Percentiles rank a stretch among this genome's conserved stretches.
These are phyloP conservation scores for Chironomus striatipennis DNA, from an alignment of 1,140 invertebrate genomes.

Conservation along the genomic window DNA sequence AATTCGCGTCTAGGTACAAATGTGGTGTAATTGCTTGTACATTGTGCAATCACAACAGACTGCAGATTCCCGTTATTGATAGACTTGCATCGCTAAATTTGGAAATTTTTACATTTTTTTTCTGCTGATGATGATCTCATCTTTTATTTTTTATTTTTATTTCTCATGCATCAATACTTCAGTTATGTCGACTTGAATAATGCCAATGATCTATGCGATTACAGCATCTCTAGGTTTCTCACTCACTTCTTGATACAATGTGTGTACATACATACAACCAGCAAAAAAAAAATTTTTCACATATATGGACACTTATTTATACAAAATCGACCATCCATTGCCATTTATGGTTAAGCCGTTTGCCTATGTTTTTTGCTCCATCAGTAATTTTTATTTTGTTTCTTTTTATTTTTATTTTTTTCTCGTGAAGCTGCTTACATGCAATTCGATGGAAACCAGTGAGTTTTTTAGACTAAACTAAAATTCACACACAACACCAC, in stretches of 20 bases:
- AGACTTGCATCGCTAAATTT: not conserved
- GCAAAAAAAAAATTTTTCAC: not conserved
- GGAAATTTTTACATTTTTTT: not conserved
- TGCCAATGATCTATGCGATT: not conserved
- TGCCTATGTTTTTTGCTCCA: constrained; percentile 17
- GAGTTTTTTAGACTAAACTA: not conserved
- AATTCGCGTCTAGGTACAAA: too few species aligned
- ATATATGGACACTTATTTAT: constrained; percentile 20
- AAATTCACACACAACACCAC: not conserved
- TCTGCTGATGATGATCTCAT: not conserved
- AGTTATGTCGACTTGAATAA: not conserved
- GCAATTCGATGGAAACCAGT: not conserved
- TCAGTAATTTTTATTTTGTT: not conserved
- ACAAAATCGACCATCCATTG: not conserved
- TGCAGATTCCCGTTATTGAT: not conserved
- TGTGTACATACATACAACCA: not conserved
- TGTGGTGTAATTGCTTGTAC: not conserved
- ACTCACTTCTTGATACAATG: not conserved
- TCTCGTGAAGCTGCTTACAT: not conserved
- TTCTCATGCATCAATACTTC: not conserved
- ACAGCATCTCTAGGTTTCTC: not conserved
- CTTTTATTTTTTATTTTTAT: not conserved
- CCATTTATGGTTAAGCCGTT: constrained; percentile 16
- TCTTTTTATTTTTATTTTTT: not conserved
- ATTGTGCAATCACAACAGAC: not conserved